These are phyloP conservation scores for Frankliniella intonsa DNA, from an alignment of 2,888 invertebrate species.

Conservation along the genomic window DNA sequence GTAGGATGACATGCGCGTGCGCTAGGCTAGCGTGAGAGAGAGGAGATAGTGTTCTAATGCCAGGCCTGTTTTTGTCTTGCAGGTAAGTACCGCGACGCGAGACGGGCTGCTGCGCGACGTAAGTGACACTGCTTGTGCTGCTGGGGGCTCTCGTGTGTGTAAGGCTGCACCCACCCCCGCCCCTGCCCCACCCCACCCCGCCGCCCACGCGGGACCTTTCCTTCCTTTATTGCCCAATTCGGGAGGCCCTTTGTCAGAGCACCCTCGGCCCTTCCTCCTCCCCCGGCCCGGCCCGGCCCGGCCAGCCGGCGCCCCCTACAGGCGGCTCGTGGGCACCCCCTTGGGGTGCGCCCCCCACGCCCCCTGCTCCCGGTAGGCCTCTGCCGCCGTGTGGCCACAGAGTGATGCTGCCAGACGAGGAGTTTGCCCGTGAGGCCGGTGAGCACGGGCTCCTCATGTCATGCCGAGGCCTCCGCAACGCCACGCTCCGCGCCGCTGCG, in stretches of 20 bases:
- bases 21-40: too few relatives aligned
- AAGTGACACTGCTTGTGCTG: background rate
- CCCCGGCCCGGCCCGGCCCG: background rate
- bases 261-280: background rate
- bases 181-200: background rate
- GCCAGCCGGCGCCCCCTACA: background rate
- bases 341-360: too few relatives aligned
- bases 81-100: background rate
- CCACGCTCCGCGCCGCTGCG: too few relatives aligned
- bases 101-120: background rate
- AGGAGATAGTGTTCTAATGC: background rate
- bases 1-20: too few relatives aligned
- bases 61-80: background rate
- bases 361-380: too few relatives aligned
- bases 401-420: too few relatives aligned
- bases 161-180: background rate
- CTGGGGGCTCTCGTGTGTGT: too few relatives aligned
- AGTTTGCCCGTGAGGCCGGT: too few relatives aligned
- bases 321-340: too few relatives aligned
- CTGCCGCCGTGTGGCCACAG: too few relatives aligned
- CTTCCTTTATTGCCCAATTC: conserved; percentile 14
- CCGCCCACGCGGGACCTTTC: background rate
- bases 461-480: too few relatives aligned
- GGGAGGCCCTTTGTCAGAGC: conserved; percentile 4
- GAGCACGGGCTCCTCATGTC: too few relatives aligned